Base-by-base conservation (phyloP, 2,888 invertebrate species). In the Loripinus fragilis region DNA sequence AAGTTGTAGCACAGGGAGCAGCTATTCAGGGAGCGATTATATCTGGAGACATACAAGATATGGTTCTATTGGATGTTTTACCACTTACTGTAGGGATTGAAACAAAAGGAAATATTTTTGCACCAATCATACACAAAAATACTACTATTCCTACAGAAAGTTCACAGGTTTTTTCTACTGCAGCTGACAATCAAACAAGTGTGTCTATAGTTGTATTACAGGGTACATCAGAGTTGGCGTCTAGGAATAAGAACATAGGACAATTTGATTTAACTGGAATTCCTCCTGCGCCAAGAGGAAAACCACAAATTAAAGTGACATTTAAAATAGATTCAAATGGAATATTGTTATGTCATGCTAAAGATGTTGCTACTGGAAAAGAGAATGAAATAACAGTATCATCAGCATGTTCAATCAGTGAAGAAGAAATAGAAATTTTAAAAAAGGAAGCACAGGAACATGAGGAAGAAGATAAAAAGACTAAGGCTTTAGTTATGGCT, bases 1-100 rank as follows among this genome's bases (percentile, higher is more conserved):
- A 87, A 67, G 87, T 83, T 41, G 87, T 87, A 17, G 86, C 86
- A n/a, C 74, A 81, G 71, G 86, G 86, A 25, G 86, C 86, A 28
- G 79, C 78, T n/a, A 71, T 78, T 5, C 83, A 80, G 33, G 78
- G 33, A 20, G 88, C 60, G 52, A 82, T 81, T 38, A 23, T 76
- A 20, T 33, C 20, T 17, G 83, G 83, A 17, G 79, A 83, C 41
- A 71, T 83, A 17, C 71, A 78, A 77, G 83, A 83, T 65, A 66
- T 83, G 33, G 33, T 83, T 25, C 55, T 83, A 23, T 70, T 83
- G 15, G 83, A 83, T 64, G 83, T 83, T 38, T 78, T 66, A 28
- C 82, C 83, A 23, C 60, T 83, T 38, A 83, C 83, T 17, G 41
- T 83, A 20, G 83, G 83, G 20, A 72, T 83, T 38, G 81, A 83